These are phyloP conservation scores for Pygoscelis antarcticus DNA, from an alignment of 2,113 vertebrate genomes.

Conservation along the genomic window DNA sequence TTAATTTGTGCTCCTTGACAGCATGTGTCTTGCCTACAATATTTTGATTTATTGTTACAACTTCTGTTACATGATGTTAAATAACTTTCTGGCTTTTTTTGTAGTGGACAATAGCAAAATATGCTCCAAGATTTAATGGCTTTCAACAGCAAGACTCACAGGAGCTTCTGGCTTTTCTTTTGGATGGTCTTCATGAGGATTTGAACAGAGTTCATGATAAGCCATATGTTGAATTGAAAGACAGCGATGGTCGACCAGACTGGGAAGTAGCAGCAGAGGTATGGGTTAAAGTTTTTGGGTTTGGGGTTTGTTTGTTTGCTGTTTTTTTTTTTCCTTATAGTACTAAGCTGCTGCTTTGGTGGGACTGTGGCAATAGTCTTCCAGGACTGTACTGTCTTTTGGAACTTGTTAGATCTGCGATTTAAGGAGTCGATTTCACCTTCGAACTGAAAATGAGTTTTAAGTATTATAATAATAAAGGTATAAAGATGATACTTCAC, in stretches of 20 bases:
- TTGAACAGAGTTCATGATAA: constrained; percentile 97
- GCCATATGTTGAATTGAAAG: constrained; percentile 96
- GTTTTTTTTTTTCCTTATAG: not conserved
- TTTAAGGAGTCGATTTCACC: not conserved
- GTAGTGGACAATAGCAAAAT: constrained; percentile 99
- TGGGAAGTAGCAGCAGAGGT: constrained; percentile 98
- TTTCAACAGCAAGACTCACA: constrained; percentile 99
- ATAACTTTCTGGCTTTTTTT: not conserved
- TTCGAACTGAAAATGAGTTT: not conserved
- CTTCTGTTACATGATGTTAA: not conserved
- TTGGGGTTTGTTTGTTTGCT: not conserved
- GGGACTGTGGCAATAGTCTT: not conserved
- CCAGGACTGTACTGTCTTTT: not conserved
- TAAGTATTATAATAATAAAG: not conserved
- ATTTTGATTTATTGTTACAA: not conserved
- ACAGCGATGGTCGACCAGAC: constrained; percentile 94
- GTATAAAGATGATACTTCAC: not conserved
- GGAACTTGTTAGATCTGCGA: not conserved
- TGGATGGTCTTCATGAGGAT: constrained; percentile 98
- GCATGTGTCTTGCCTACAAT: not conserved
- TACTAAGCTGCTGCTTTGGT: not conserved
- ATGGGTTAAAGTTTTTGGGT: not conserved
- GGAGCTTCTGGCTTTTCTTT: constrained; percentile 94
- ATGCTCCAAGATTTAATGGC: constrained; percentile 96
- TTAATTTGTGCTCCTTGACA: not conserved